These are phyloP conservation scores for Rhyacophila brunnea DNA, from an alignment of 1,140 invertebrate species.

Conservation along the genomic window DNA sequence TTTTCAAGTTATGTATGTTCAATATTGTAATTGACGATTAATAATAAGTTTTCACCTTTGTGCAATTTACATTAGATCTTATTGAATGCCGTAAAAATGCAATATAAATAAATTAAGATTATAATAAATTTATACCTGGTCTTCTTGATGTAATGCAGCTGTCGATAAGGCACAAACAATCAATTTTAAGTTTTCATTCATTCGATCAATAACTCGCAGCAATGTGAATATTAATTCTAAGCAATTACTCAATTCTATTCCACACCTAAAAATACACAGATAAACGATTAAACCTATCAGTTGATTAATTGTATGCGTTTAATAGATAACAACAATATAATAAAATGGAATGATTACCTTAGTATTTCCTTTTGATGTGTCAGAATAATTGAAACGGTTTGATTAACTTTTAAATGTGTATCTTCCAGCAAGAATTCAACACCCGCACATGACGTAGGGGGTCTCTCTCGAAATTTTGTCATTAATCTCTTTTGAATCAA, in stretches of 20 bases:
- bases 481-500: conserved; percentile 71
- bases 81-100: too few relatives aligned
- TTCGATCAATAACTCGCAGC: conserved; percentile 16
- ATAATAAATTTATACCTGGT: conserved; percentile 16
- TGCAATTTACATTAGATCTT: too few relatives aligned
- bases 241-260: conserved; percentile 30
- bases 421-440: conserved; percentile 71
- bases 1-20: too few relatives aligned
- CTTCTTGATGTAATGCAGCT: conserved; percentile 16
- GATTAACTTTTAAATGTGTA: conserved; percentile 64
- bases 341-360: conserved; percentile 4
- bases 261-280: conserved; percentile 34
- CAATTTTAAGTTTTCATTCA: conserved; percentile 11
- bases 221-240: conserved; percentile 18
- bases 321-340: too few relatives aligned
- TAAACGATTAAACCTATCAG: too few relatives aligned
- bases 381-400: conserved; percentile 50
- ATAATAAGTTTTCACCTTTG: too few relatives aligned
- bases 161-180: conserved; percentile 12
- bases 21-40: too few relatives aligned
- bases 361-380: conserved; percentile 41
- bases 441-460: conserved; percentile 68
- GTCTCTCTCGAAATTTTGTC: conserved; percentile 74
- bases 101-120: too few relatives aligned
- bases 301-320: too few relatives aligned